Evolutionary conservation across 2,113 vertebrate species (phyloP).

Genomic region (Erythrolamprus reginae): DNA sequence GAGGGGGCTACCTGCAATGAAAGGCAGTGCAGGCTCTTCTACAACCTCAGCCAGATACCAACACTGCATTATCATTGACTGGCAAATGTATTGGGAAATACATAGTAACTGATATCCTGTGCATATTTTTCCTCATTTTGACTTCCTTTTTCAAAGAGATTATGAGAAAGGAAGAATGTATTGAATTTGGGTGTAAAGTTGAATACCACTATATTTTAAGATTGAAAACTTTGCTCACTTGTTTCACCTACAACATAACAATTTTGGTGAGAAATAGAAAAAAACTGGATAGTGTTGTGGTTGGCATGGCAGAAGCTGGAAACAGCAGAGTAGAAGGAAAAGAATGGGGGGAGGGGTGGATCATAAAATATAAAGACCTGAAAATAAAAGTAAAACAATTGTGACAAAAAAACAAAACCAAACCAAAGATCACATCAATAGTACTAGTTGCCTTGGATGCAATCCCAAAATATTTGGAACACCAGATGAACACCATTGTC

Average conservation of each 20-base stretch:
- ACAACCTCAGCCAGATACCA: not conserved
- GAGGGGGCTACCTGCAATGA: too few species aligned
- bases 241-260: not conserved
- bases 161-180: not conserved
- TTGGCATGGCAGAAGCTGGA: not conserved
- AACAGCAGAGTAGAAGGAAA: not conserved
- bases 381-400: not conserved
- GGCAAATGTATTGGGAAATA: not conserved
- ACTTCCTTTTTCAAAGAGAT: not conserved
- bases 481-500: not conserved
- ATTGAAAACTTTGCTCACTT: not conserved
- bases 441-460: not conserved
- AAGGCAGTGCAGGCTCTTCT: too few species aligned
- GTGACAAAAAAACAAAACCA: not conserved
- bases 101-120: not conserved
- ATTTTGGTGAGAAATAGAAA: not conserved
- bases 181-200: not conserved
- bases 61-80: not conserved
- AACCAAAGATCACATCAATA: not conserved
- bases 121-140: not conserved
- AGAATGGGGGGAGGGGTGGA: not conserved
- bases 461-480: not conserved
- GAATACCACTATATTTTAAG: not conserved
- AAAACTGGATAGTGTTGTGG: not conserved
- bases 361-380: not conserved